Conservation (phyloP, 2,797 vertebrate genomes). For the Adelosebastes latens region DNA sequence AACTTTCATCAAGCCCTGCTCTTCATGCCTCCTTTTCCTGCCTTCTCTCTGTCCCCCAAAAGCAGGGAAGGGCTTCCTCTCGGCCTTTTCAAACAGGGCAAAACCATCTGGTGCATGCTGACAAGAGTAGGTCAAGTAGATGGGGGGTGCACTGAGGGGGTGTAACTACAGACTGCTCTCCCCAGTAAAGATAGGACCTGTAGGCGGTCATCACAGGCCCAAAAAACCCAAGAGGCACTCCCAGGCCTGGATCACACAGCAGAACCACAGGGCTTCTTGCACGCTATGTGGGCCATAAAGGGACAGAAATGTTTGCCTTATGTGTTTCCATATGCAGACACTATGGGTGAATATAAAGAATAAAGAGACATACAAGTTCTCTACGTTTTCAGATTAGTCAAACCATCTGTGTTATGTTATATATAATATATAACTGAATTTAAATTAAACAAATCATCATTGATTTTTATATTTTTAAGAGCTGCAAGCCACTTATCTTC, state of each 20-base stretch:
- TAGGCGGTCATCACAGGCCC: slow-evolving; percentile 72
- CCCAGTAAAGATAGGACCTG: slow-evolving; percentile 63
- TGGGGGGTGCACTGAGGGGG: background rate
- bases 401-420: background rate
- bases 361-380: background rate
- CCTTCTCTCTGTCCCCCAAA: slow-evolving; percentile 30
- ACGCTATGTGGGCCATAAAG: slow-evolving; percentile 27
- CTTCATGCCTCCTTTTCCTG: slow-evolving; percentile 43
- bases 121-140: slow-evolving; percentile 59
- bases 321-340: background rate
- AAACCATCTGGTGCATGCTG: slow-evolving; percentile 79
- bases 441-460: background rate
- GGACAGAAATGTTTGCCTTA: slow-evolving; percentile 10
- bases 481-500: background rate
- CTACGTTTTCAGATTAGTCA: background rate
- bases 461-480: background rate
- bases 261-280: slow-evolving; percentile 52
- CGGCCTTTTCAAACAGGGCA: slow-evolving; percentile 61
- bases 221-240: slow-evolving; percentile 62
- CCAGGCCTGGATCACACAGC: slow-evolving; percentile 56
- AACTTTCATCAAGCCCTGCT: slow-evolving; percentile 29
- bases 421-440: background rate
- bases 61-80: slow-evolving; percentile 68
- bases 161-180: slow-evolving; percentile 71
- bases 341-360: background rate